phyloP scores from a whole-genome alignment of 2,888 invertebrate species.

The Heliconius hortense region DNA sequence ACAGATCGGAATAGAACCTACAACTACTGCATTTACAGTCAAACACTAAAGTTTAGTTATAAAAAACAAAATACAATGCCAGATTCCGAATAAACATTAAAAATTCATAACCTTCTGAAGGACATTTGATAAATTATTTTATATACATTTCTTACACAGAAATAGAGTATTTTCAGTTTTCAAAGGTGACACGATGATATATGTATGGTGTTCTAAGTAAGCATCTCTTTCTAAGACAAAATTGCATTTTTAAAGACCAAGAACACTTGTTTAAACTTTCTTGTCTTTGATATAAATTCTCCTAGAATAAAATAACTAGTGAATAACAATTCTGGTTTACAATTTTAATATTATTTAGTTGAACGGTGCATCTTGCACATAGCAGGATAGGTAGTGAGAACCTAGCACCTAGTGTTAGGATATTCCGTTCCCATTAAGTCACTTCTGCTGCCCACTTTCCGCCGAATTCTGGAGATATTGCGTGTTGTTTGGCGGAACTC shows the following conservation, averaged over 20 bases:
- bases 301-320: background rate
- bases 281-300: background rate
- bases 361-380: background rate
- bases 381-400: too few species aligned
- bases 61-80: too few species aligned
- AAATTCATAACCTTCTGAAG: background rate
- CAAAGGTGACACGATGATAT: background rate
- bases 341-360: background rate
- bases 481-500: too few species aligned
- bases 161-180: constrained; percentile 2
- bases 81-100: too few species aligned
- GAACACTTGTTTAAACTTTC: background rate
- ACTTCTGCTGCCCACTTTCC: background rate
- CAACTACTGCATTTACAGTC: too few species aligned
- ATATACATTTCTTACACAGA: background rate
- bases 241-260: constrained; percentile 4
- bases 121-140: background rate
- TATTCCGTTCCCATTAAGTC: too few species aligned
- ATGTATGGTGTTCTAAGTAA: background rate
- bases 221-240: background rate
- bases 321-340: background rate
- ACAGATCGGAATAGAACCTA: too few species aligned
- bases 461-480: background rate
- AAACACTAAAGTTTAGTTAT: too few species aligned
- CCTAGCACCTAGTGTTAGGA: too few species aligned